Base-by-base conservation (phyloP, 1,140 invertebrate genomes). In the Drosophila pseudoananassae region DNA sequence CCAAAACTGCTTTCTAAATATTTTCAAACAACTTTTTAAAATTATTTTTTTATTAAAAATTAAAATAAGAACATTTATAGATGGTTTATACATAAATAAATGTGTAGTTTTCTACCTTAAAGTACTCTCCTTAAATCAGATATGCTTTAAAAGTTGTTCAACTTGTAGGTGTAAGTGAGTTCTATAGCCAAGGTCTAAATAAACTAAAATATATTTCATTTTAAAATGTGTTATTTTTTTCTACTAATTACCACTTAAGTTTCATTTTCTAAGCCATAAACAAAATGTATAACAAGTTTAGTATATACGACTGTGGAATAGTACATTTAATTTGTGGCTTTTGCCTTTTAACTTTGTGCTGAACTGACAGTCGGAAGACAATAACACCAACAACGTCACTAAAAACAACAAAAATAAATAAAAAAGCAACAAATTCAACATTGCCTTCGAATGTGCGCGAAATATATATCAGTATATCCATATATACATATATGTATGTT, bases 271-370 rank as follows among this genome's bases (percentile, higher is more conserved):
- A 47, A n/a, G 17, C 31, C 49, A 68, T 68, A 69, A 68, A 69
- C 45, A 15, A 47, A 38, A 56, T 69, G 63, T 68, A 55, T 69
- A 69, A 55, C 65, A 69, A 55, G 63, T 69, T 55, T 33, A 51
- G 55, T 50, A 31, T 36, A 14, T 25, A 29, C 46, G 17, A 25
- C 38, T 57, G 38, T 33, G 23, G 25, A 43, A 36, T 58, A n/a
- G n/a, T n/a, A 36, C 45, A 9, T 51, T 70, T 58, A 71, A 71
- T 45, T 70, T 51, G 54, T 50, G 51, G 43, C 45, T 33, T 50
- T 27, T 17, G 8, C 0, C 4, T 36, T 20, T 60, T 70, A 31
- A 17, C 40, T 43, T 43, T 43, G 15, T 9, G 15, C 12, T 55
- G 17, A 2, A 60, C 43, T 68, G 50, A 29, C 51, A 25, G 14